phyloP scores from a whole-genome alignment of 1,140 invertebrate genomes.

The Philopotamus ludificatus region DNA sequence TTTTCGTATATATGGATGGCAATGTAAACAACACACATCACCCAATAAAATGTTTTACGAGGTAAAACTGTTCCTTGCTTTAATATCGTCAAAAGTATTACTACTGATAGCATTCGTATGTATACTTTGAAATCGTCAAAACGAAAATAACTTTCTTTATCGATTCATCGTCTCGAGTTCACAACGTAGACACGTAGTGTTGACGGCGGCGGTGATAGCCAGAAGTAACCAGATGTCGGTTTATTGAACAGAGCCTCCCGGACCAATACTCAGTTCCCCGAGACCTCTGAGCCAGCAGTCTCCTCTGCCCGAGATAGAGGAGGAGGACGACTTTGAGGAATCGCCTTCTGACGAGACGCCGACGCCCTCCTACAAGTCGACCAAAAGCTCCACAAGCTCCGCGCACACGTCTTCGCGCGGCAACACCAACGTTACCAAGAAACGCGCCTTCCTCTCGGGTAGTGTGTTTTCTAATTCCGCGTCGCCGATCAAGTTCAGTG shows the following conservation, averaged over 20 bases:
- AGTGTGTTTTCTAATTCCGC: slow-evolving; percentile 47
- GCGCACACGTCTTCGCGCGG: slow-evolving; percentile 51
- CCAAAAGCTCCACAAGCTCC: slow-evolving; percentile 51
- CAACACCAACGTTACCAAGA: slow-evolving; percentile 42
- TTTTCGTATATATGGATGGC: too few relatives aligned
- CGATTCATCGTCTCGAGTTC: too few relatives aligned
- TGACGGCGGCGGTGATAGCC: too few relatives aligned
- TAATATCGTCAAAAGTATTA: too few relatives aligned
- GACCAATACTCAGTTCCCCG: slow-evolving; percentile 52
- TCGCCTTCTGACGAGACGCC: slow-evolving; percentile 53
- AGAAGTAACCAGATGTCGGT: too few relatives aligned
- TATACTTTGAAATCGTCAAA: too few relatives aligned
- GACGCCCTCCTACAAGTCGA: slow-evolving; percentile 54
- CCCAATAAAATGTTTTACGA: too few relatives aligned
- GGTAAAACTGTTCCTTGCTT: too few relatives aligned
- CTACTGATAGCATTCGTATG: too few relatives aligned
- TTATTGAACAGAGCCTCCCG: slow-evolving; percentile 46
- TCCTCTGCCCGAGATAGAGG: slow-evolving; percentile 60
- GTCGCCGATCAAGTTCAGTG: slow-evolving; percentile 53
- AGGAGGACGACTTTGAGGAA: slow-evolving; percentile 60
- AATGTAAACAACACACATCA: too few relatives aligned
- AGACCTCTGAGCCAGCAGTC: slow-evolving; percentile 56
- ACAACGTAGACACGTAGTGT: too few relatives aligned
- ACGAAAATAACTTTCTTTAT: too few relatives aligned
- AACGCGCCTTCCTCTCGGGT: slow-evolving; percentile 36